Conservation (phyloP, 2,888 invertebrate genomes). For the Stenotaenia linearis region DNA sequence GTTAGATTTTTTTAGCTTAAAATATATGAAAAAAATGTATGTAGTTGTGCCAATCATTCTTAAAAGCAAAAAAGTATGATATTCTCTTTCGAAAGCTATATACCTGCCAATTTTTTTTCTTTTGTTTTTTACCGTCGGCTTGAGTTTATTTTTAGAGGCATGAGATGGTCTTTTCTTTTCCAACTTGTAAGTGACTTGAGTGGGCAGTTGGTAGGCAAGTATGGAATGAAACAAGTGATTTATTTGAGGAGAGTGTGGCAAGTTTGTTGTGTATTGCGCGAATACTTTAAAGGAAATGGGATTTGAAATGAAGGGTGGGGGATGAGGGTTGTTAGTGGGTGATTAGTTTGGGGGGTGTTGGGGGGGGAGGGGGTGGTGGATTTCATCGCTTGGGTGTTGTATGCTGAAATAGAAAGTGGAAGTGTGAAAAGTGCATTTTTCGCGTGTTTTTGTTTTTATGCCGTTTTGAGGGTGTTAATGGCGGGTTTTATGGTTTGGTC, state of each 20-base stretch:
- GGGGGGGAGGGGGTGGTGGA: neutral
- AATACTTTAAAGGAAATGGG: neutral
- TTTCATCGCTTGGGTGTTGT: too few relatives aligned
- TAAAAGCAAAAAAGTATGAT: neutral
- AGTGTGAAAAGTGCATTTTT: too few relatives aligned
- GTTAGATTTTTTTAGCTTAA: neutral
- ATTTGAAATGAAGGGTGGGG: neutral
- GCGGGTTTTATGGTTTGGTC: too few relatives aligned
- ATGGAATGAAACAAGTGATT: neutral
- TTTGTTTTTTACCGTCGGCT: neutral
- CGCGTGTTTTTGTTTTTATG: too few relatives aligned
- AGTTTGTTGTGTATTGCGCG: neutral
- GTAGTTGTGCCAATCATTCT: neutral
- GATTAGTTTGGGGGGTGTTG: neutral
- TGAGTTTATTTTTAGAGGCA: neutral
- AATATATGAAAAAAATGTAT: neutral
- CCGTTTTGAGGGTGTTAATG: too few relatives aligned
- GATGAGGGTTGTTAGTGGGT: neutral
- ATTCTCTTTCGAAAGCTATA: neutral
- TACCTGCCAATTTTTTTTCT: neutral
- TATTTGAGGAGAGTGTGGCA: neutral
- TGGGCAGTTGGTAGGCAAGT: neutral
- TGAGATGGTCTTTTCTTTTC: neutral
- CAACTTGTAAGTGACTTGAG: neutral
- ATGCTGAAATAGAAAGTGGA: too few relatives aligned